Evolutionary conservation across 2,888 invertebrate genomes (phyloP).

Genomic region (Rhopalosiphum nymphaeae): DNA sequence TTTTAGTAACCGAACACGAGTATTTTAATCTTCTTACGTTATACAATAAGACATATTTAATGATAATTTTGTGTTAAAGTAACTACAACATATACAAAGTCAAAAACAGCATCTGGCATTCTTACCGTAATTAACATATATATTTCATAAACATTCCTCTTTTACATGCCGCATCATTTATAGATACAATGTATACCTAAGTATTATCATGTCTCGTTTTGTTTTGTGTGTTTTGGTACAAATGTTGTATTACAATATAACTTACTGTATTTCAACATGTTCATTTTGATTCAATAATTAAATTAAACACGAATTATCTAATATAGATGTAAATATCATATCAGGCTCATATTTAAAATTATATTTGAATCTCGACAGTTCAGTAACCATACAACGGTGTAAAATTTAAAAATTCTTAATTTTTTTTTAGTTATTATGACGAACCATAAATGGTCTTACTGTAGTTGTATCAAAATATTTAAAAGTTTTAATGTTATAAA

Average conservation of each 20-base stretch:
- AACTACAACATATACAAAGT: neutral
- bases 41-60: neutral
- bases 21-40: constrained; percentile 10
- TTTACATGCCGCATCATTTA: neutral
- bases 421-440: neutral
- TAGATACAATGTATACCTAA: neutral
- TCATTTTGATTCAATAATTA: neutral
- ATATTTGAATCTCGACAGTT: neutral
- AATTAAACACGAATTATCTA: neutral
- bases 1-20: neutral
- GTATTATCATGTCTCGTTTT: neutral
- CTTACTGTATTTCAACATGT: neutral
- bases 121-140: neutral
- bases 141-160: neutral
- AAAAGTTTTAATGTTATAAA: neutral
- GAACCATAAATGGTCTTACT: neutral
- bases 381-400: neutral
- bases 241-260: neutral
- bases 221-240: no score
- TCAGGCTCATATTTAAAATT: neutral
- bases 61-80: neutral
- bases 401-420: neutral
- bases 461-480: neutral
- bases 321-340: neutral
- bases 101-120: neutral